Conservation (phyloP, 2,888 invertebrate genomes). For the Rotaria socialis region DNA sequence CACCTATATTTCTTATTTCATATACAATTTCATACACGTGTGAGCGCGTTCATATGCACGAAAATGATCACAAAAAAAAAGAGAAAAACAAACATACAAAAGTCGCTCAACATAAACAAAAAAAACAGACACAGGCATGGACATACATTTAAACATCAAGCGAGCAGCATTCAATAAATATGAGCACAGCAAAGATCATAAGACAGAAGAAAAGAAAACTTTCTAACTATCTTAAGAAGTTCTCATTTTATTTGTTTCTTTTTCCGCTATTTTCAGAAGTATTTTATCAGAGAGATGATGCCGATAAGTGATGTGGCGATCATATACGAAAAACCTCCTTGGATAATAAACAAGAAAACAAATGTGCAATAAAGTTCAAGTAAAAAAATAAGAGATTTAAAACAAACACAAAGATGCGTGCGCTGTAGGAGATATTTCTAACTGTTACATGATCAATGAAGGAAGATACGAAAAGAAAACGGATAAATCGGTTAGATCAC, state of each 20-base stretch:
- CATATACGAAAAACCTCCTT: background rate
- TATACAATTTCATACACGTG: constrained; percentile 15
- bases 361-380: background rate
- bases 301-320: background rate
- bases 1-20: constrained; percentile 20
- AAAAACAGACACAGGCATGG: background rate
- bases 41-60: background rate
- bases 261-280: background rate
- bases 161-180: background rate
- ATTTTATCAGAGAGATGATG: background rate
- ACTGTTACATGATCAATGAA: background rate
- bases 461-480: background rate
- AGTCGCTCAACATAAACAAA: background rate
- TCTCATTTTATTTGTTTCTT: too few relatives aligned
- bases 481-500: background rate
- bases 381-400: background rate
- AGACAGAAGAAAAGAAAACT: background rate
- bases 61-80: background rate
- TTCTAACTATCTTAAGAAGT: background rate
- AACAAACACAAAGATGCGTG: background rate
- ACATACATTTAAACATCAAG: background rate
- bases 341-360: background rate
- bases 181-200: background rate
- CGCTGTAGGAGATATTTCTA: background rate
- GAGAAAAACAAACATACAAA: background rate